Percentiles rank a stretch among this genome's conserved stretches.
phyloP scores from a whole-genome alignment of 2,888 invertebrate species.

The Hoplodrina blanda region DNA sequence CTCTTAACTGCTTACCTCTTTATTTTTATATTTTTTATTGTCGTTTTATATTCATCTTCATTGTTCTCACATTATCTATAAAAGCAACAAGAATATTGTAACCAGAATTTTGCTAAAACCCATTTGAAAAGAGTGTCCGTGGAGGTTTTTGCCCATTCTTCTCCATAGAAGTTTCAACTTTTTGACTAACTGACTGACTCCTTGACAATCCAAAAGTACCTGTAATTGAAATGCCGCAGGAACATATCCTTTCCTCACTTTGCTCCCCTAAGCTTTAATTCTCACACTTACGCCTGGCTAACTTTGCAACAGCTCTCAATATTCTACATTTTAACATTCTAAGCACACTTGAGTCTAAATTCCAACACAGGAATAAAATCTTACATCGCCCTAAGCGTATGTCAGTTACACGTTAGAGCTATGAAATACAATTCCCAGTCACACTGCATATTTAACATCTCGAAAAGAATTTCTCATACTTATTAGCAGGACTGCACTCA shows the following conservation, averaged over 20 bases:
- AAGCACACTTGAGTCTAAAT: conserved; percentile 15
- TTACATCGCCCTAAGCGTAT: conserved; percentile 43
- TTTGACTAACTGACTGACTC: too few species aligned
- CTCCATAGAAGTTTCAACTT: too few species aligned
- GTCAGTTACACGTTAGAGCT: conserved; percentile 19
- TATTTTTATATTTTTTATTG: too few species aligned
- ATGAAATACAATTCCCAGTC: conserved; percentile 60
- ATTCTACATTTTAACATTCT: conserved; percentile 27
- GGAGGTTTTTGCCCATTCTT: too few species aligned
- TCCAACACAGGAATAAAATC: conserved; percentile 19
- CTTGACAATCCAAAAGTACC: too few species aligned
- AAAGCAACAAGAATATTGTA: too few species aligned
- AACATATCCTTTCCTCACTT: background rate
- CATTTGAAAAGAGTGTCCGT: too few species aligned
- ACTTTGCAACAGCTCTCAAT: conserved; percentile 29
- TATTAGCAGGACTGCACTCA: conserved; percentile 71
- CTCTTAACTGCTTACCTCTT: too few species aligned
- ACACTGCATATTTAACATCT: conserved; percentile 58
- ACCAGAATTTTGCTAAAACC: too few species aligned
- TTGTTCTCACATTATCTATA: too few species aligned
- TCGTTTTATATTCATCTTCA: too few species aligned
- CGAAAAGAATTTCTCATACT: conserved; percentile 74
- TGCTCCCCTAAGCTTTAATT: conserved; percentile 1
- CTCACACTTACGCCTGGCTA: conserved; percentile 18
- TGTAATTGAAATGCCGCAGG: too few species aligned